phyloP scores from a whole-genome alignment of 2,888 invertebrate genomes.

The Papilio elwesi region DNA sequence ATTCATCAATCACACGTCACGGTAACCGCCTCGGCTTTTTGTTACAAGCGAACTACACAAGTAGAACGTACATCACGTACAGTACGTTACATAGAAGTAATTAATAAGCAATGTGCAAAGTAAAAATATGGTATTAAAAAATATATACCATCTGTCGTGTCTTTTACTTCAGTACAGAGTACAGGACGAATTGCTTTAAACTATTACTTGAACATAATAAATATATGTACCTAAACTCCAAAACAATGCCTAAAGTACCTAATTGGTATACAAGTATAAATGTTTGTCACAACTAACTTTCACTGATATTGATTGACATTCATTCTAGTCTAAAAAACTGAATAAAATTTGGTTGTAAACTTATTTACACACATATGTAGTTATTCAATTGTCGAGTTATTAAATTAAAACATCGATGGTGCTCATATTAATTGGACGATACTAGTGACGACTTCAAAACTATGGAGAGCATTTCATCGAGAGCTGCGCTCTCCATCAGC shows the following conservation, averaged over 20 bases:
- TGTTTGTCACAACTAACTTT: too few species aligned
- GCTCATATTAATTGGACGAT: conserved; percentile 25
- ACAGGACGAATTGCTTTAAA: too few species aligned
- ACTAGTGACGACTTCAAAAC: conserved; percentile 47
- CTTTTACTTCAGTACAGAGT: too few species aligned
- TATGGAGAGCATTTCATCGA: conserved; percentile 46
- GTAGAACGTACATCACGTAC: background rate
- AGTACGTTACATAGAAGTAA: background rate
- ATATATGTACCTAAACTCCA: too few species aligned
- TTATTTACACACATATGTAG: background rate
- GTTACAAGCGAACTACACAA: conserved; percentile 18
- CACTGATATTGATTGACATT: too few species aligned
- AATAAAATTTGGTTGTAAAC: background rate
- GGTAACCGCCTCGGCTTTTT: conserved; percentile 21
- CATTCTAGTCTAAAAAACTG: too few species aligned
- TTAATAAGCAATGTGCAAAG: background rate
- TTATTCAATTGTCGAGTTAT: conserved; percentile 6
- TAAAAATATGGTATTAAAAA: background rate
- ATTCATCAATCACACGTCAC: conserved; percentile 35
- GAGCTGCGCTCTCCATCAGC: conserved; percentile 55
- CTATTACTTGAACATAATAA: too few species aligned
- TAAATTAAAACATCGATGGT: conserved; percentile 3
- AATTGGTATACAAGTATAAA: too few species aligned
- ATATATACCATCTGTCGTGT: background rate
- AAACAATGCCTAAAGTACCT: too few species aligned